These are phyloP conservation scores for Stramonita haemastoma DNA, from an alignment of 2,888 invertebrate species.

Conservation along the genomic window DNA sequence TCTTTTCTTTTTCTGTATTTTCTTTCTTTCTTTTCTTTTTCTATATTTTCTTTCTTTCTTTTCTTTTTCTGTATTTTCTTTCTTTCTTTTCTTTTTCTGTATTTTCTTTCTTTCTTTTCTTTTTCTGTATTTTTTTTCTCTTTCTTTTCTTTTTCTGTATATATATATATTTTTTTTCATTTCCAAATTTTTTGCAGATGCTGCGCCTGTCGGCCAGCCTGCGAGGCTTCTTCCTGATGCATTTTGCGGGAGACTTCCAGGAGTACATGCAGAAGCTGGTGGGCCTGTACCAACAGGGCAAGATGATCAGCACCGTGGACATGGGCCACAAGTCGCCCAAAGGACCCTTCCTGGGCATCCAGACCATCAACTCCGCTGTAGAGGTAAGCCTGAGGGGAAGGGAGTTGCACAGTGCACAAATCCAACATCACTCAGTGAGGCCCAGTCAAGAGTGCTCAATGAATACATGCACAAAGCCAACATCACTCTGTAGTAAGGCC, in stretches of 20 bases:
- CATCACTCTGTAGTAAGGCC: not conserved
- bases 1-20: too few relatives aligned
- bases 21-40: too few relatives aligned
- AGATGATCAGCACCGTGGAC: conserved; percentile 66
- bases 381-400: conserved; percentile 57
- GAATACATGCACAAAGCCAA: not conserved
- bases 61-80: too few relatives aligned
- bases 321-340: conserved; percentile 56
- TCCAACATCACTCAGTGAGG: too few relatives aligned
- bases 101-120: too few relatives aligned
- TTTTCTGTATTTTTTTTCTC: too few relatives aligned
- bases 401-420: not conserved
- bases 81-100: too few relatives aligned
- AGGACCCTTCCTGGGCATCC: conserved; percentile 69
- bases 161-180: too few relatives aligned
- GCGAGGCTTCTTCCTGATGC: conserved; percentile 71
- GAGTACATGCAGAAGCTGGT: conserved; percentile 63
- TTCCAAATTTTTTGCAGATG: conserved; percentile 60
- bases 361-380: conserved; percentile 68
- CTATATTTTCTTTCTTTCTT: too few relatives aligned
- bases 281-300: conserved; percentile 54
- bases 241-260: conserved; percentile 57
- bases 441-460: not conserved
- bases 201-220: conserved; percentile 70
- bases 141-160: too few relatives aligned